These are phyloP conservation scores for Calcarius lapponicus DNA, from an alignment of 2,797 vertebrate species.

Conservation along the genomic window DNA sequence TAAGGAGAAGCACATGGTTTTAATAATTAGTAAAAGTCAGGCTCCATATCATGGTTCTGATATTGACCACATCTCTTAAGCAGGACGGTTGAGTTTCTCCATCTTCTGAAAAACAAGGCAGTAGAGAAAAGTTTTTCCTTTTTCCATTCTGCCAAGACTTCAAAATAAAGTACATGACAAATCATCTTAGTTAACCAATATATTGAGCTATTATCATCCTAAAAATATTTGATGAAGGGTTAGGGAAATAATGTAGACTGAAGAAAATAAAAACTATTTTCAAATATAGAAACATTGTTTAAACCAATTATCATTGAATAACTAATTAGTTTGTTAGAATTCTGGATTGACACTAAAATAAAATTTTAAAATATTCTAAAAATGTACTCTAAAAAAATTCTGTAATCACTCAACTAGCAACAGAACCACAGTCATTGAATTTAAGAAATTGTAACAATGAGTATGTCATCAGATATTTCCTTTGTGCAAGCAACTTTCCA, in stretches of 20 bases:
- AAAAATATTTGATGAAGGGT: not conserved
- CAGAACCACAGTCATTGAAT: not conserved
- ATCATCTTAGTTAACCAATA: not conserved
- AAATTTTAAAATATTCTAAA: not conserved
- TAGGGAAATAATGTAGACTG: not conserved
- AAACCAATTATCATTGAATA: not conserved
- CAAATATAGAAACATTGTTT: not conserved
- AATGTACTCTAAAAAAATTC: not conserved
- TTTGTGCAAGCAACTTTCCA: not conserved
- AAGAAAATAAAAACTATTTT: constrained; percentile 9
- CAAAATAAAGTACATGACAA: not conserved
- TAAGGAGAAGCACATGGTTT: not conserved
- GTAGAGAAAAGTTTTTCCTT: not conserved
- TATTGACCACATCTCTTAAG: not conserved
- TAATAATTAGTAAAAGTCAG: not conserved
- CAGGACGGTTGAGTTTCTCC: not conserved
- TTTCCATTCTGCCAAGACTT: not conserved
- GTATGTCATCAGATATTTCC: not conserved
- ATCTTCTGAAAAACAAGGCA: not conserved
- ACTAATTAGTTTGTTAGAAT: not conserved
- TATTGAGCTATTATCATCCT: not conserved
- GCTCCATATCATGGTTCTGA: not conserved
- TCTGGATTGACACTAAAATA: not conserved
- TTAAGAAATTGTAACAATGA: not conserved
- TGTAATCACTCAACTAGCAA: not conserved